Base-by-base conservation (phyloP, 2,113 vertebrate genomes). In the Tenrec ecaudatus region DNA sequence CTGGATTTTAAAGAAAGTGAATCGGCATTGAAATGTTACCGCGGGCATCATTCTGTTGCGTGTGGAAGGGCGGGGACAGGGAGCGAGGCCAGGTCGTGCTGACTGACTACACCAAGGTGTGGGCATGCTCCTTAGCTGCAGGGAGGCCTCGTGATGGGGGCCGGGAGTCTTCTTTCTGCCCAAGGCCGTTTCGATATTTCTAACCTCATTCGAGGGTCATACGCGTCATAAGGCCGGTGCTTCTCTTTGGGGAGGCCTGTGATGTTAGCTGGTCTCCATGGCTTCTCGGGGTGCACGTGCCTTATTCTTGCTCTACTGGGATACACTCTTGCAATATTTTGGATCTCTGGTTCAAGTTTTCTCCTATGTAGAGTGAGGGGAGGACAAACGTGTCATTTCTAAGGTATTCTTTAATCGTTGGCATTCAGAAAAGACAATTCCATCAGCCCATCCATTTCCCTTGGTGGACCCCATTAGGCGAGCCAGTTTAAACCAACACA, bases 21-120 rank as follows among this genome's bases (percentile, higher is more conserved):
- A 80, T 93, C 71, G 33, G 87, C 94, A 96, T 83, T 91, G 71
- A 95, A 96, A 97, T 97, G 92, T 95, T 97, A 97, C 97, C 89
- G 95, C 58, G 95, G 53, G 92, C 38, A 94, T 95, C 89, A 92
- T 93, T 94, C 79, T 88, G 77, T 90, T 94, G 79, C 31, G 88
- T 95, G 91, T 83, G 95, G 94, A 96, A 96, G 90, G 57, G 47
- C 62, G 29, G 40, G 76, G 3, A 89, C 40, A 29, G 31, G 89
- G 66, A 8, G 90, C 64, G 91, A 82, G 87, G 79, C 94, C 53
- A 86, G 95, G 92, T 22, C 62, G 33, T 0, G 0, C 33, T n/a
- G 36, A 7, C 79, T 33, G 31, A 57, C 14, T 25, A 20, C 6
- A 60, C 36, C 78, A 20, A 66, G 33, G 2, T 3, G 38, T 38